These are phyloP conservation scores for Pomacea canaliculata DNA, from an alignment of 2,888 invertebrate species.

Conservation along the genomic window DNA sequence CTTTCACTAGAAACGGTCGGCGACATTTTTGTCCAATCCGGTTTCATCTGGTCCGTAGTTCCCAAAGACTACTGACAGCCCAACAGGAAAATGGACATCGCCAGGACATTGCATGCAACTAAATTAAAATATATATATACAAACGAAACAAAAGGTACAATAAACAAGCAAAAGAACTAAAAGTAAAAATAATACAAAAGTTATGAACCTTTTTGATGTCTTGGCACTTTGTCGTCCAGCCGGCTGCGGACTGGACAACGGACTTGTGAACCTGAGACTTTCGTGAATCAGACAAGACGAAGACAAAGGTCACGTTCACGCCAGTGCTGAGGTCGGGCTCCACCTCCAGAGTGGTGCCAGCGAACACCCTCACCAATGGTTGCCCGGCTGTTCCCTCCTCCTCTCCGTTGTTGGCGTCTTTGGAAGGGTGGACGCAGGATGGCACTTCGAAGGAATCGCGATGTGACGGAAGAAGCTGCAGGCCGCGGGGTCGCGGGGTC, in stretches of 20 bases:
- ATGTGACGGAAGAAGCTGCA: constrained; percentile 42
- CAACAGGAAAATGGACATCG: no score
- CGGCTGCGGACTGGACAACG: constrained; percentile 7
- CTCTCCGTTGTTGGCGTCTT: neutral
- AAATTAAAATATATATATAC: no score
- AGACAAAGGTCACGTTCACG: constrained; percentile 48
- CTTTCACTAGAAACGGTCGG: no score
- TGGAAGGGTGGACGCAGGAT: constrained; percentile 37
- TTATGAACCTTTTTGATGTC: constrained; percentile 35
- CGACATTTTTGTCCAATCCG: no score
- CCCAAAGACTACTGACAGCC: no score
- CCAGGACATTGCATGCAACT: no score
- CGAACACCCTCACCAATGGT: constrained; percentile 45
- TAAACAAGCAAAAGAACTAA: neutral
- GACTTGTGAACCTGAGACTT: constrained; percentile 28
- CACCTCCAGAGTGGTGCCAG: constrained; percentile 38
- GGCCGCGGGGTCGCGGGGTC: constrained; percentile 43
- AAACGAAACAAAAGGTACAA: no score
- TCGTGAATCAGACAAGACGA: constrained; percentile 31
- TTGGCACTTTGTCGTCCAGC: constrained; percentile 32
- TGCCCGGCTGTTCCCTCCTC: neutral
- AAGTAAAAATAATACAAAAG: neutral
- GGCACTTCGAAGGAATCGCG: constrained; percentile 36
- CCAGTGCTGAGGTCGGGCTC: constrained; percentile 51
- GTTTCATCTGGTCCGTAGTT: no score